A percentile compares a stretch with the other conserved stretches of the same genome.
phyloP scores from a whole-genome alignment of 1,140 invertebrate genomes.

The Hyles euphorbiae region DNA sequence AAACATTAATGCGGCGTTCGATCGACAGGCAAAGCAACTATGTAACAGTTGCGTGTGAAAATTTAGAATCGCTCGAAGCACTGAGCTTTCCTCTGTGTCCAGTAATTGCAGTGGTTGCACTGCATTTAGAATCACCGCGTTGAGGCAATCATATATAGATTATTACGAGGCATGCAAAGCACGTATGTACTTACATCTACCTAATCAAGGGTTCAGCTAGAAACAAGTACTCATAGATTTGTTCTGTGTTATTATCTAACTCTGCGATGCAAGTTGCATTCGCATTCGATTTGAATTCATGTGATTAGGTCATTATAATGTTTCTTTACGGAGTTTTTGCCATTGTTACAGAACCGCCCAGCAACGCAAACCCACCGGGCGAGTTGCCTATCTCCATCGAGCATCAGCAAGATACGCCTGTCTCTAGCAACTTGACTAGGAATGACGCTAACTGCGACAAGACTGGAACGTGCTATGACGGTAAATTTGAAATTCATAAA shows the following conservation, averaged over 20 bases:
- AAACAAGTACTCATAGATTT: constrained; percentile 20
- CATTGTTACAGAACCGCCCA: constrained; percentile 56
- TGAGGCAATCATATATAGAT: constrained; percentile 56
- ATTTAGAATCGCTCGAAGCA: constrained; percentile 46
- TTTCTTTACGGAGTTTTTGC: neutral
- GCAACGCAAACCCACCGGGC: constrained; percentile 50
- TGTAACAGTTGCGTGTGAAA: constrained; percentile 55
- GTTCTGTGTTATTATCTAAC: constrained; percentile 17
- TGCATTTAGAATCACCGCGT: constrained; percentile 39
- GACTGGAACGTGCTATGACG: constrained; percentile 95
- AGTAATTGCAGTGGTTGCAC: constrained; percentile 57
- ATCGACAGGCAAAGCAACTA: no score
- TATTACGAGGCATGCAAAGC: constrained; percentile 43
- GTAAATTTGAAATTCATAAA: constrained; percentile 68
- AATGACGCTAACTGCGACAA: constrained; percentile 93
- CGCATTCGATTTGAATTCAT: no score
- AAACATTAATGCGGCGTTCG: no score
- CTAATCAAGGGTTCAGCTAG: constrained; percentile 32
- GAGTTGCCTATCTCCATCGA: constrained; percentile 84
- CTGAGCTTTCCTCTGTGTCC: constrained; percentile 35
- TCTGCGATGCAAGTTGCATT: constrained; percentile 8
- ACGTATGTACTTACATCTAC: constrained; percentile 18
- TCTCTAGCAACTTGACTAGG: constrained; percentile 82
- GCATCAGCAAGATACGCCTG: constrained; percentile 81
- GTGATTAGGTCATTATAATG: no score